phyloP scores from a whole-genome alignment of 2,888 invertebrate genomes.

The Tenthredo mesomela region DNA sequence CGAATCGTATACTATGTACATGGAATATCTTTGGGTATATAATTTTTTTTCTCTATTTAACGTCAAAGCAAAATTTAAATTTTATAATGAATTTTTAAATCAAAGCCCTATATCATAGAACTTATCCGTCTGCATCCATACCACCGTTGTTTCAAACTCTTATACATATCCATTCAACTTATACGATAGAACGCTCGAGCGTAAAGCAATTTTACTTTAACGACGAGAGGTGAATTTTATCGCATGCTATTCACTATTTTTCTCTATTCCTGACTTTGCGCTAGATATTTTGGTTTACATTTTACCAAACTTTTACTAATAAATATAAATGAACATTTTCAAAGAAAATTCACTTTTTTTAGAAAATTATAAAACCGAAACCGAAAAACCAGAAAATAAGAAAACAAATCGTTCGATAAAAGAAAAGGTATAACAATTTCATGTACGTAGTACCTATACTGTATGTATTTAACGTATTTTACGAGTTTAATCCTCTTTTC shows the following conservation, averaged over 20 bases:
- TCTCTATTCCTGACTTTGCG: not conserved
- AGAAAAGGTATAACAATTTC: too few species aligned
- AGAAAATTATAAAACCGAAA: too few species aligned
- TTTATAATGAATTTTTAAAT: not conserved
- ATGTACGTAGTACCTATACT: not conserved
- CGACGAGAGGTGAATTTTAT: constrained; percentile 11
- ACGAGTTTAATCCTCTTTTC: not conserved
- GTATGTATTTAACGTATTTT: not conserved
- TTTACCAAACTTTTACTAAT: not conserved
- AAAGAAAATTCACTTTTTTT: too few species aligned
- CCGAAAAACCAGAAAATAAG: too few species aligned
- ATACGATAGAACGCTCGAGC: not conserved
- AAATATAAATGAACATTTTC: too few species aligned
- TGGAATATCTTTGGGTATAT: not conserved
- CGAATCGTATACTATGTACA: not conserved
- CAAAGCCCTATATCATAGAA: not conserved
- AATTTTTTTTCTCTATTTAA: not conserved
- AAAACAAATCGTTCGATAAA: too few species aligned
- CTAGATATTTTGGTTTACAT: not conserved
- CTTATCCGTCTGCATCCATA: not conserved
- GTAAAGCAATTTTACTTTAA: constrained; percentile 39
- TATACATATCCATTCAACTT: constrained; percentile 13
- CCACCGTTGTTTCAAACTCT: not conserved
- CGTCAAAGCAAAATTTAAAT: not conserved
- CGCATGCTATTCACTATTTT: not conserved